Evolutionary conservation across 1,140 invertebrate species (phyloP), one percentile per base, ranked within the genome.

Genomic region (Triops longicaudatus): DNA sequence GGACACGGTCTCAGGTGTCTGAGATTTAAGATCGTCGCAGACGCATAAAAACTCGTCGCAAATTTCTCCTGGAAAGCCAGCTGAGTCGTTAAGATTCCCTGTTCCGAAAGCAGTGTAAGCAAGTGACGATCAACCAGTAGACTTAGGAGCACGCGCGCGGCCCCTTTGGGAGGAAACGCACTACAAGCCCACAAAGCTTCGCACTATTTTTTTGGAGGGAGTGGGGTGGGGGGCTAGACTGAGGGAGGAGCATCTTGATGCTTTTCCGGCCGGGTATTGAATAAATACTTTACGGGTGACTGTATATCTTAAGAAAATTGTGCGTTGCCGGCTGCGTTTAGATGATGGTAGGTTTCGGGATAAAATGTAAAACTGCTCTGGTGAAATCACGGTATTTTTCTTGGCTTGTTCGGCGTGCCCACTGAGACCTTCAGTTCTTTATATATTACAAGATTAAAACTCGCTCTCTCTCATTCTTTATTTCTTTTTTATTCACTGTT

Each of bases 311-410:
- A 22, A 6, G 22, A 5, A 63, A 63, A 17, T 17, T 63, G 31
- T 37, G 2, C 31, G 31, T 63, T 63, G 22, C n/a, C 17, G 50
- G 50, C 50, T 37, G 31, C 31, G 31, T n/a, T n/a, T 37, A 37
- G 31, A 10, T 63, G 50, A 63, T 63, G 50, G 50, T 63, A 63
- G 50, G n/a, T 17, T 63, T 63, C n/a, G 5, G 22, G 31, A n/a
- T 17, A 63, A 63, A 63, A 63, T 63, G 50, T 63, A 14, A 63
- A 63, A 63, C 14, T 17, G 14, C 22, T 63, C 22, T 5, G 50
- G 50, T 63, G 14, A 63, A 63, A 63, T 63, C 50, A 63, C 50
- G 50, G 50, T 63, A 63, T 63, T 63, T 63, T n/a, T n/a, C 50
- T 4, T 63, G n/a, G 50, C 31, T 37, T 37, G 31, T 22, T 22